Evolutionary conservation across 2,797 vertebrate species (phyloP).

Genomic region (Prunella strophiata): DNA sequence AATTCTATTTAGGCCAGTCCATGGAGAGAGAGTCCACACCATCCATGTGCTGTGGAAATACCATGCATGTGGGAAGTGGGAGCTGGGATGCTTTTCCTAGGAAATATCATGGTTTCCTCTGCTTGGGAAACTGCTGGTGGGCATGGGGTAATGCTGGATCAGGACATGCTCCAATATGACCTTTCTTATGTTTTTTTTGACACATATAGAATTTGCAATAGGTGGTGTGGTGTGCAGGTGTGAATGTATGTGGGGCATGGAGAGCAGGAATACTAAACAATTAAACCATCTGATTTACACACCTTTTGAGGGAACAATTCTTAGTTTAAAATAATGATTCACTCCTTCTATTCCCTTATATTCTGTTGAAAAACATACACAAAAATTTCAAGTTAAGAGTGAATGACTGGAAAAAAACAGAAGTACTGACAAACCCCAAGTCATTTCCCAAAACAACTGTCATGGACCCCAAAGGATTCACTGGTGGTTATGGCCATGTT

Average conservation of each 20-base stretch:
- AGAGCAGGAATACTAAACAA: not conserved
- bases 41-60: not conserved
- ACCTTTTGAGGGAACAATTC: not conserved
- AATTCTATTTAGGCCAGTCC: not conserved
- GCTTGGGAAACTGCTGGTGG: not conserved
- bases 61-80: fast-evolving
- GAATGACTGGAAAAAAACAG: not conserved
- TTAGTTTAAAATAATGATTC: not conserved
- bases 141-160: not conserved
- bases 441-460: not conserved
- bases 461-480: not conserved
- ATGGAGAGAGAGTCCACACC: not conserved
- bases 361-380: not conserved
- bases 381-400: not conserved
- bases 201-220: fast-evolving
- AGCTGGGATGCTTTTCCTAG: not conserved
- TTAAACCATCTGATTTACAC: not conserved
- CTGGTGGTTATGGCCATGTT: not conserved
- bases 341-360: not conserved
- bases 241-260: not conserved
- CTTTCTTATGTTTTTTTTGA: not conserved
- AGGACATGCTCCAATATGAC: not conserved
- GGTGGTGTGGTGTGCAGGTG: not conserved
- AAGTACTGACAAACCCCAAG: not conserved
- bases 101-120: not conserved